phyloP scores from a whole-genome alignment of 2,888 invertebrate genomes.

The Tipula helvola region DNA sequence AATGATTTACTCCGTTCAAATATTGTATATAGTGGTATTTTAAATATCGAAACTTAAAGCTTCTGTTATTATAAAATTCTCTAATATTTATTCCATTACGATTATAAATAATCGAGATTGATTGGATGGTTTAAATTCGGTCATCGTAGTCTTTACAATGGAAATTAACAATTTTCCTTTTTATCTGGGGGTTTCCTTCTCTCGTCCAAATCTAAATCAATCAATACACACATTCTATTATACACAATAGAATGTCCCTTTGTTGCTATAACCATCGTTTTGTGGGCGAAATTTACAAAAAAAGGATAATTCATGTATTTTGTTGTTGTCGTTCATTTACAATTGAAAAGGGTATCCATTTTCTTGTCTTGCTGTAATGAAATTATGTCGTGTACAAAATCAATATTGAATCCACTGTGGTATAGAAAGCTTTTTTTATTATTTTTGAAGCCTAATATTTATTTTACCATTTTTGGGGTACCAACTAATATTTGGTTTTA shows the following conservation, averaged over 20 bases:
- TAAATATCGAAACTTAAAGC: neutral
- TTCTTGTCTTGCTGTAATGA: neutral
- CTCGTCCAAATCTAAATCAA: neutral
- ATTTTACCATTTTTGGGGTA: neutral
- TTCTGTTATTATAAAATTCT: neutral
- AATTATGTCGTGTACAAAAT: neutral
- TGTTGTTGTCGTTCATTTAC: neutral
- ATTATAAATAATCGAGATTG: neutral
- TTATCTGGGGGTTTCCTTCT: neutral
- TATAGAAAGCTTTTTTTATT: neutral
- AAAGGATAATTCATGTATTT: neutral
- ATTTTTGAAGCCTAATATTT: neutral
- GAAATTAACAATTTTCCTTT: neutral
- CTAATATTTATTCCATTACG: neutral
- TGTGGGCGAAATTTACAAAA: neutral
- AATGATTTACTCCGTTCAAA: neutral
- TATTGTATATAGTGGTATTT: neutral
- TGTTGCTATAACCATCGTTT: neutral
- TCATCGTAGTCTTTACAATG: neutral
- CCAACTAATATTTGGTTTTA: neutral
- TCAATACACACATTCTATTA: neutral
- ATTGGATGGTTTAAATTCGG: neutral
- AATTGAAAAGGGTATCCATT: neutral
- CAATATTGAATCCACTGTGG: neutral
- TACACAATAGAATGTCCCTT: neutral